These are phyloP conservation scores for Apamea sordens DNA, from an alignment of 2,888 invertebrate species.

Conservation along the genomic window DNA sequence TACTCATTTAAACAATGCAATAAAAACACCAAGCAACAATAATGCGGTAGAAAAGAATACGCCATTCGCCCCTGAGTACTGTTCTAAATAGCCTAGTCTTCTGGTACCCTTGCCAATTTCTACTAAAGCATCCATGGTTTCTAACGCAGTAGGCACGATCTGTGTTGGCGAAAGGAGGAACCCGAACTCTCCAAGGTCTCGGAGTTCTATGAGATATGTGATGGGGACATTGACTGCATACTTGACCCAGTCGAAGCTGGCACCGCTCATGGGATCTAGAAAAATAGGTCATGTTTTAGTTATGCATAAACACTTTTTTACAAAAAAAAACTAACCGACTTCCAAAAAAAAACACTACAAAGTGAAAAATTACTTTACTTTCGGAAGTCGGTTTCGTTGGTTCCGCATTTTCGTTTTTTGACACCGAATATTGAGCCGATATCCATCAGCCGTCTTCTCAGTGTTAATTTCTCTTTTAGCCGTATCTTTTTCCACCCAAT, in stretches of 20 bases:
- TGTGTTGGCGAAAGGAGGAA: constrained; percentile 89
- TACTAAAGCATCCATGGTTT: constrained; percentile 90
- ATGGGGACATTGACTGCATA: constrained; percentile 87
- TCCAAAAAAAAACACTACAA: no score
- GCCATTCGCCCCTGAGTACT: constrained; percentile 63
- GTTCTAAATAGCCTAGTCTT: constrained; percentile 71
- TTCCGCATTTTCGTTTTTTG: no score
- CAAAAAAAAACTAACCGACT: no score
- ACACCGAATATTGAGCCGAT: no score
- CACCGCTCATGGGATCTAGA: constrained; percentile 87
- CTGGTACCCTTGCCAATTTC: constrained; percentile 83
- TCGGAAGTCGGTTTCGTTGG: no score
- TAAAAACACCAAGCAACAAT: constrained; percentile 63
- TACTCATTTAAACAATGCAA: constrained; percentile 45
- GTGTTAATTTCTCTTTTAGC: no score
- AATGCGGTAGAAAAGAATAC: constrained; percentile 66
- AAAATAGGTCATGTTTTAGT: not conserved
- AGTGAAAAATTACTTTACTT: no score
- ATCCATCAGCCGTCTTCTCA: no score
- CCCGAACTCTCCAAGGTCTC: constrained; percentile 90
- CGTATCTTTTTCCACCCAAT: no score
- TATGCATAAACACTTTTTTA: no score
- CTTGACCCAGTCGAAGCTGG: constrained; percentile 91
- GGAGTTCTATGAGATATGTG: constrained; percentile 90
- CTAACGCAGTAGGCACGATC: constrained; percentile 90